Base-by-base conservation (phyloP, 2,113 vertebrate genomes). In the Otocyon megalotis region DNA sequence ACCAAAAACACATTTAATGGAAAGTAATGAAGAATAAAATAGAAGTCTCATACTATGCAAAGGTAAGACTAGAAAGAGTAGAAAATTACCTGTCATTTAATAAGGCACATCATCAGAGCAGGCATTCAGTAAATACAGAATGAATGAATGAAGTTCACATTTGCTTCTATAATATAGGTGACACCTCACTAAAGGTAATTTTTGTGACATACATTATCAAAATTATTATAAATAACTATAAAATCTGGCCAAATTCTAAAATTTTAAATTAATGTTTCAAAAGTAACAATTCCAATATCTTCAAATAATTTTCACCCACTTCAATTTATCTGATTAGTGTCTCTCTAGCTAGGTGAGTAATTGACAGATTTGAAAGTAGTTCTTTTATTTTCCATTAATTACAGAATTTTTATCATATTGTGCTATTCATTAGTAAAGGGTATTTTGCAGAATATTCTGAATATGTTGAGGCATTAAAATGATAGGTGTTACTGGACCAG, bases 231-330 rank as follows among this genome's bases (percentile, higher is more conserved):
- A 72, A 65, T 71, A 74, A 71, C 62, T 80, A 80, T 53, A 95
- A 85, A 76, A 69, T 91, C 20, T 69, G 82, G 32, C 26, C 93
- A 72, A 92, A 58, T 10, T 56, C 88, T 79, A 48, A 60, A 50
- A 88, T 56, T 30, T 63, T 82, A 65, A 92, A 85, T 71, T 54
- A 58, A 56, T 35, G 35, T 43, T 79, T 60, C 22, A 77, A 96
- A 69, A 30, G 10, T 82, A 35, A 35, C 7, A 69, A 65, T 67
- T 88, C 26, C 89, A 76, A 85, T 62, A 69, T 16, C 37, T 37
- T 85, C 81, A 96, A 92, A 67, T 89, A 96, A 92, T 54, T 82
- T 81, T 80, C 22, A 83, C 26, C 15, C 11, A 74, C 16, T 72
- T 77, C 10, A 50, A 11, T 72, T 90, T 60, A 69, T 65, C 8